Conservation (phyloP, 2,888 invertebrate species). For the Laspeyria flexula region DNA sequence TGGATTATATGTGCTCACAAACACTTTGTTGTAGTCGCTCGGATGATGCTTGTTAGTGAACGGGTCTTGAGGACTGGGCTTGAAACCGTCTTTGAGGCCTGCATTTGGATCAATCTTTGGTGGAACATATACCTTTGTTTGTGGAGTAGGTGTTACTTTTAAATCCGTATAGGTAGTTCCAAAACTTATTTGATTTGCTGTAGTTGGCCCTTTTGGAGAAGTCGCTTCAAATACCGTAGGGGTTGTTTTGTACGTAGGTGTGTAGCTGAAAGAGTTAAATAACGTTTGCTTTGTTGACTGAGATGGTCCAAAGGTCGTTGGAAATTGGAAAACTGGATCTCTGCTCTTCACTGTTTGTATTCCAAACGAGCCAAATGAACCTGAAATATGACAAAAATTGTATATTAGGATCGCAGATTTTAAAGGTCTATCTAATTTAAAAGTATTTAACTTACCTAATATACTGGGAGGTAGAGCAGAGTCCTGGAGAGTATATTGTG, state of each 20-base stretch:
- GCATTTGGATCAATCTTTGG: conserved; percentile 74
- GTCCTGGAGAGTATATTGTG: conserved; percentile 73
- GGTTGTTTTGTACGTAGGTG: conserved; percentile 70
- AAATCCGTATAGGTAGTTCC: conserved; percentile 71
- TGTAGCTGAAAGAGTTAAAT: conserved; percentile 73
- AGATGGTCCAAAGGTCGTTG: conserved; percentile 62
- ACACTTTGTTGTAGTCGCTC: conserved; percentile 66
- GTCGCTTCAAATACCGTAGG: conserved; percentile 65
- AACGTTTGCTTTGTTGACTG: conserved; percentile 75
- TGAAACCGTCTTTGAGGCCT: conserved; percentile 66
- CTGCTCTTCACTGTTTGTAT: conserved; percentile 84
- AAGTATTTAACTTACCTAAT: conserved; percentile 64
- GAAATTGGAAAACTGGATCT: conserved; percentile 73
- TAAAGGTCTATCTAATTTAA: background rate
- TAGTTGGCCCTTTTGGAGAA: conserved; percentile 69
- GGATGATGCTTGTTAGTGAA: conserved; percentile 67
- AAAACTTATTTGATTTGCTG: conserved; percentile 68
- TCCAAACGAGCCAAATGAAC: conserved; percentile 87
- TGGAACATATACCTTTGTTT: conserved; percentile 65
- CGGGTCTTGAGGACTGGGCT: conserved; percentile 81
- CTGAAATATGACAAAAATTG: conserved; percentile 57
- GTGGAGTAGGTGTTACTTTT: conserved; percentile 80
- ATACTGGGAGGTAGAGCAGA: conserved; percentile 70
- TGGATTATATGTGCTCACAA: conserved; percentile 76
- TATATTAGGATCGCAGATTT: conserved; percentile 1